A percentile compares a stretch with the other conserved stretches of the same genome.
Conservation (phyloP, 2,797 vertebrate species). For the Sebastes flavidus region DNA sequence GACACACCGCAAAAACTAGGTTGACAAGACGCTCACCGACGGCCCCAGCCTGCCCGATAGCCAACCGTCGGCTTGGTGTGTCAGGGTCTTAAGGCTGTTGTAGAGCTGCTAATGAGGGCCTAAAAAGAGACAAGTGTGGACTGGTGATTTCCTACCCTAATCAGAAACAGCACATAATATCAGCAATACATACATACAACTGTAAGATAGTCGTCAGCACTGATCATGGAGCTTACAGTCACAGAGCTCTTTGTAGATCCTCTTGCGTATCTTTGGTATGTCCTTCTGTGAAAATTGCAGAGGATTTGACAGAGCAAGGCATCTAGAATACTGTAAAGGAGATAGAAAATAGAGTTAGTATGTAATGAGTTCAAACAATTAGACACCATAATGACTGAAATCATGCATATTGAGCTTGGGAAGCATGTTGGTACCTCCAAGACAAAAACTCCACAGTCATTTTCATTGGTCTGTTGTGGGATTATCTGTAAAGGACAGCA, state of each 20-base stretch:
- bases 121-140: background rate
- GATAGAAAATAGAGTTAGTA: background rate
- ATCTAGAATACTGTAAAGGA: constrained; percentile 92
- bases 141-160: background rate
- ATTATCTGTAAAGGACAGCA: constrained; percentile 83
- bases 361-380: background rate
- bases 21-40: no score
- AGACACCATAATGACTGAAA: background rate
- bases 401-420: fast-evolving
- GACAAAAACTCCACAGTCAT: constrained; percentile 98
- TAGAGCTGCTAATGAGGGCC: background rate
- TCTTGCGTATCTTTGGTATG: constrained; percentile 94
- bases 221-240: constrained; percentile 89
- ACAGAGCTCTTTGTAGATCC: constrained; percentile 98
- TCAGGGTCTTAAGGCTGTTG: background rate
- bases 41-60: no score
- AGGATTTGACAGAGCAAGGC: constrained; percentile 92
- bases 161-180: background rate
- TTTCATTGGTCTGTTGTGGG: constrained; percentile 98
- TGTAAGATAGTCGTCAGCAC: background rate
- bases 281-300: constrained; percentile 95
- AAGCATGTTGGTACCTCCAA: constrained; percentile 86
- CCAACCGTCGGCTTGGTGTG: no score
- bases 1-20: no score
- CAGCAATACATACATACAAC: background rate